Base-by-base conservation (phyloP, 2,888 invertebrate genomes). In the Andrena hattorfiana region DNA sequence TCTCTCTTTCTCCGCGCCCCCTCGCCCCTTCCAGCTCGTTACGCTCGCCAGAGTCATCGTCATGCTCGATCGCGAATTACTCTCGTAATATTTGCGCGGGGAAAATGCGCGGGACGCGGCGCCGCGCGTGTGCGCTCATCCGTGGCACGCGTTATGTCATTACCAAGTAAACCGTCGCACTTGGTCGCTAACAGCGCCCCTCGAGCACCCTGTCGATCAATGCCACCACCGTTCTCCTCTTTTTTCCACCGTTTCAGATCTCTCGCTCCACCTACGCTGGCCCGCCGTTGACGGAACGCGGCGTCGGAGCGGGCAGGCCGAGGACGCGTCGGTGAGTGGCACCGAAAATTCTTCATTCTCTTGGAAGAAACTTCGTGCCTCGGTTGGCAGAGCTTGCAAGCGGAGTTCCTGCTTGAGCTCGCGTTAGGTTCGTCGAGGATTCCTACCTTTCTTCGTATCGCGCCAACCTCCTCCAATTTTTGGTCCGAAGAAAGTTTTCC, bases 121-220 rank as follows among this genome's bases (percentile, higher is more conserved):
- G 75, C 77, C 69, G 70, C 64, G 66, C 28, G 64, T 71, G 74
- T 67, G 70, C 77, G 70, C 64, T 77, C 83, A 69, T 69, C 78
- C 81, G 71, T 78, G 81, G 54, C 79, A 32, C 7, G 73, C 67
- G 80, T 90, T 90, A 90, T 86, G 89, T 90, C 90, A 90, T 76
- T 78, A 69, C 83, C 80, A 84, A 82, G 80, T 84, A 78, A 80
- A 81, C 26, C 71, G 35, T 42, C 26, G 23, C 28, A 16, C 51
- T 13, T 13, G 51, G 60, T 48, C 30, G 26, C 49, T 23, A 64
- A 48, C 68, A 69, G 8, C 56, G 30, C 62, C 48, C 66, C 66
- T 71, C 42, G 42, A 70, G 28, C 66, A 66, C 42, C 64, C 59
- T 62, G 78, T 79, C 73, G 81, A 84, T 84, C 84, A 80, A 86